Evolutionary conservation across 2,888 invertebrate genomes (phyloP).

Genomic region (Hydrotaea diabolus): DNA sequence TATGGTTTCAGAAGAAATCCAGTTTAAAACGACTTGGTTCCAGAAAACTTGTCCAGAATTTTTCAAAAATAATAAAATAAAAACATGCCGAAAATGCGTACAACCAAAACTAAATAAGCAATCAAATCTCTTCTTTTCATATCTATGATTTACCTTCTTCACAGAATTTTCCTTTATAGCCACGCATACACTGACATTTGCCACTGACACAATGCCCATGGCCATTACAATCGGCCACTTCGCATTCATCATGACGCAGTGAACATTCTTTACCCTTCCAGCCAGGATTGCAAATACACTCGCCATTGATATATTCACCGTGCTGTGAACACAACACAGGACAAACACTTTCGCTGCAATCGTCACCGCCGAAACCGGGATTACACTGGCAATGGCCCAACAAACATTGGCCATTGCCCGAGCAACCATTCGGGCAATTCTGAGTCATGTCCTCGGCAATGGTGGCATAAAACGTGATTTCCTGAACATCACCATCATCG

Average conservation of each 20-base stretch:
- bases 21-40: no score
- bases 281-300: slow-evolving; percentile 97
- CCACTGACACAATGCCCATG: slow-evolving; percentile 98
- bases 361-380: slow-evolving; percentile 97
- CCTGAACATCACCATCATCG: slow-evolving; percentile 95
- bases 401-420: slow-evolving; percentile 97
- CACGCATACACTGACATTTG: slow-evolving; percentile 95
- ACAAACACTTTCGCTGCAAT: slow-evolving; percentile 98
- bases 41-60: neutral
- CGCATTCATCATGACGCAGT: slow-evolving; percentile 96
- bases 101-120: slow-evolving; percentile 1
- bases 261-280: slow-evolving; percentile 99
- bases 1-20: no score
- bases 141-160: slow-evolving; percentile 85
- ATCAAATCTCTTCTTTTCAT: neutral
- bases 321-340: slow-evolving; percentile 98
- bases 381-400: slow-evolving; percentile 97
- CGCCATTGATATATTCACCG: slow-evolving; percentile 97
- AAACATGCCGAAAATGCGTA: neutral
- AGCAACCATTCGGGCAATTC: slow-evolving; percentile 97
- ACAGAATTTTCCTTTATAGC: slow-evolving; percentile 97
- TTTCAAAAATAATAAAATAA: neutral
- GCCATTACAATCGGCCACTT: slow-evolving; percentile 96
- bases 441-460: slow-evolving; percentile 96
- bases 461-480: slow-evolving; percentile 91